phyloP scores from a whole-genome alignment of 2,888 invertebrate genomes.

The Erannis defoliaria region DNA sequence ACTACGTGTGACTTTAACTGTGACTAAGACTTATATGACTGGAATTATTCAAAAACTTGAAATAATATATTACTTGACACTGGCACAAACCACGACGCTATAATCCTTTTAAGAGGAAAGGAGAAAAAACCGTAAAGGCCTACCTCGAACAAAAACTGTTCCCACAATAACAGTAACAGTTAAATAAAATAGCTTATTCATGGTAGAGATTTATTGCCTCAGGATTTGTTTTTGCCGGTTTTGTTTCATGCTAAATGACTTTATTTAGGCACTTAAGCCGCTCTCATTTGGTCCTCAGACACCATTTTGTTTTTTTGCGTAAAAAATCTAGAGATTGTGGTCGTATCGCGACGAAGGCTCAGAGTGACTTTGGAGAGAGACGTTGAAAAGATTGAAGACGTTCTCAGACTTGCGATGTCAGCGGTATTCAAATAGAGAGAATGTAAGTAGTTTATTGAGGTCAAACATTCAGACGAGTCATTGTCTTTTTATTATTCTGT shows the following conservation, averaged over 20 bases:
- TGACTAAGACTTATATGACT: too few relatives aligned
- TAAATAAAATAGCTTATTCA: conserved; percentile 52
- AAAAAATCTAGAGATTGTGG: conserved; percentile 26
- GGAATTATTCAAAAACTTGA: too few relatives aligned
- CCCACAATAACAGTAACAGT: conserved; percentile 33
- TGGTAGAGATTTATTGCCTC: conserved; percentile 57
- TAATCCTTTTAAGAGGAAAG: too few relatives aligned
- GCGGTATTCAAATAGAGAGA: conserved; percentile 14
- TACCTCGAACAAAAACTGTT: conserved; percentile 25
- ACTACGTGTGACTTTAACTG: too few relatives aligned
- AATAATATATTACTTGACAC: too few relatives aligned
- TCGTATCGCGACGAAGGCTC: neutral
- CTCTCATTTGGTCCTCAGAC: conserved; percentile 52
- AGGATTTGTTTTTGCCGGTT: conserved; percentile 55
- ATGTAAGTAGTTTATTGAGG: conserved; percentile 8
- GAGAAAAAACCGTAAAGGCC: conserved; percentile 6
- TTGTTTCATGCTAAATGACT: conserved; percentile 65
- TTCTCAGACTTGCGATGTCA: conserved; percentile 10
- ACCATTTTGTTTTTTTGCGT: conserved; percentile 31
- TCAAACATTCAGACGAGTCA: neutral
- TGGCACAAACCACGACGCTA: too few relatives aligned
- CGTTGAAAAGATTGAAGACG: conserved; percentile 17
- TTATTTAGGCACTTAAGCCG: conserved; percentile 63
- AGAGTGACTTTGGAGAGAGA: conserved; percentile 11
- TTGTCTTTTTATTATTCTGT: neutral